These are phyloP conservation scores for Aphelinus certus DNA, from an alignment of 1,140 invertebrate species.

Conservation along the genomic window DNA sequence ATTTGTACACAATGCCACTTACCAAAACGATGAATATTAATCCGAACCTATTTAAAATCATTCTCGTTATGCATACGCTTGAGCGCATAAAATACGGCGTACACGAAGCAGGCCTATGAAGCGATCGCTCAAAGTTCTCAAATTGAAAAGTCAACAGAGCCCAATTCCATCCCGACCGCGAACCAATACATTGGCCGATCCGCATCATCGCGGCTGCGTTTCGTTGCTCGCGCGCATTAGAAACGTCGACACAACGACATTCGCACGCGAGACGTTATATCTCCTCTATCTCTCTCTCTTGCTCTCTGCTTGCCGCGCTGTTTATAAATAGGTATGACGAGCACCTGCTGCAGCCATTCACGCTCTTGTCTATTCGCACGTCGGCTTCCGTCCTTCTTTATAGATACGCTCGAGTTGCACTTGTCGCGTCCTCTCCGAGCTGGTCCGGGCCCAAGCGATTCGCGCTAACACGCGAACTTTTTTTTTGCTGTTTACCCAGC, in stretches of 20 bases:
- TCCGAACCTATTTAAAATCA: no score
- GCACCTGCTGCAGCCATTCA: conserved; percentile 60
- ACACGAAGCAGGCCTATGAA: no score
- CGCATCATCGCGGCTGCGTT: conserved; percentile 21
- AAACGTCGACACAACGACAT: conserved; percentile 42
- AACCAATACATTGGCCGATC: conserved; percentile 14
- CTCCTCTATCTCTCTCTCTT: conserved; percentile 29
- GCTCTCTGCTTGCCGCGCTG: conserved; percentile 37
- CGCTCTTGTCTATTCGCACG: conserved; percentile 43
- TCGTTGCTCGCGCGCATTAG: conserved; percentile 12
- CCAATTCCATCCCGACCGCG: background rate
- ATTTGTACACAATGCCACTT: no score
- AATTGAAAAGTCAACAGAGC: conserved; percentile 11
- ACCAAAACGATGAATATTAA: no score
- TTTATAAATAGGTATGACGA: conserved; percentile 64
- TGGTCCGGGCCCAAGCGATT: no score
- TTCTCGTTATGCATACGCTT: no score
- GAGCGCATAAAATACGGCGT: no score
- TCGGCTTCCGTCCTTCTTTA: conserved; percentile 5
- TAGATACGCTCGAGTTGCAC: background rate
- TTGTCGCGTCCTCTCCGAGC: no score
- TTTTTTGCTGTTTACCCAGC: no score
- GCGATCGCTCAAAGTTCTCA: background rate
- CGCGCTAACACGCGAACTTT: no score
- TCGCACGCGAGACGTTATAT: conserved; percentile 29